Base-by-base conservation (phyloP, 1,140 invertebrate genomes). In the Ceratina japonica region DNA sequence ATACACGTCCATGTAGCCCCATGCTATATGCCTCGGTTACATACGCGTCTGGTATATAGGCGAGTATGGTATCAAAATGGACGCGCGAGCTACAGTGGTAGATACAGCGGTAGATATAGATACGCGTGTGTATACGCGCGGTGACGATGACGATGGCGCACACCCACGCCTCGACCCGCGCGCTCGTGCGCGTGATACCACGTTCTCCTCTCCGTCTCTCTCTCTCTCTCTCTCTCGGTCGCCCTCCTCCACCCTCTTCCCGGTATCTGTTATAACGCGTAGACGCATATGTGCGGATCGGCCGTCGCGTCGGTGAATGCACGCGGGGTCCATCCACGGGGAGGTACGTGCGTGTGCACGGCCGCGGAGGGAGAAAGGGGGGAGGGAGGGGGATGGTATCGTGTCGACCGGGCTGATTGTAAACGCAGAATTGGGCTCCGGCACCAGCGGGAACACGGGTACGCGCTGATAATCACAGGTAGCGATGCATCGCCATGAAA, bases 401-500 rank as follows among this genome's bases (percentile, higher is more conserved):
- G 58, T 58, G 64, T 58, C 79, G 49, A 62, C 71, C 71, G 87
- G 85, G 85, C 86, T 89, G 87, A 89, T 90, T 88, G 89, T 90
- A 87, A 88, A 89, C 89, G 86, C 85, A 87, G 88, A 87, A 91
- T 91, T 88, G 86, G 84, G 86, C 85, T 87, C 83, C 86, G 81
- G 84, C 80, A 84, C 72, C 37, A 31, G 27, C 66, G 80, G 54
- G 69, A 88, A 87, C 87, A 87, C 81, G 81, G 81, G 85, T 87
- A 88, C 86, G 89, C 89, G 87, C 88, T 87, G 90, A 92, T 91
- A 91, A 92, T 91, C 87, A 91, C 90, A 90, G 89, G 89, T 91
- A 91, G 87, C 88, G 88, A 87, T 88, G 89, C 86, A 89, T 89
- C 87, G 88, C 87, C 88, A 89, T 91, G 90, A 91, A 91, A 91